These are phyloP conservation scores for Araneus ventricosus DNA, from an alignment of 1,140 invertebrate genomes.

Conservation along the genomic window DNA sequence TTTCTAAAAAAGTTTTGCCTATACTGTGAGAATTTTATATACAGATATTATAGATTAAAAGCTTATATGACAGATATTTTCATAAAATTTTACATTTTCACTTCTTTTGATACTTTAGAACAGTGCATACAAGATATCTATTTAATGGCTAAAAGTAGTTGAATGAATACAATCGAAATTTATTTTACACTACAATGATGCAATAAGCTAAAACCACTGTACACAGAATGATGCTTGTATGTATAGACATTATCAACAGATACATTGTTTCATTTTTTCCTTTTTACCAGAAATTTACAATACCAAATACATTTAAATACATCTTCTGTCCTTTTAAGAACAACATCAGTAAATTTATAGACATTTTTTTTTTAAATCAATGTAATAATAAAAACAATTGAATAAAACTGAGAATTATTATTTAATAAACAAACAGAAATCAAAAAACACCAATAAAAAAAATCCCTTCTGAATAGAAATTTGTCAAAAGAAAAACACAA, in stretches of 20 bases:
- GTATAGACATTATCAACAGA: not conserved
- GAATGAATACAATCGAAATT: not conserved
- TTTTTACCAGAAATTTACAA: not conserved
- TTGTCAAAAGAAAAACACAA: no score
- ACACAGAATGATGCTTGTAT: not conserved
- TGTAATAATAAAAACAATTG: no score
- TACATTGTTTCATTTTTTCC: not conserved
- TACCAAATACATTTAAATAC: not conserved
- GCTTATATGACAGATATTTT: not conserved
- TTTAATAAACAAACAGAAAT: no score
- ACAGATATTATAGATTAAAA: conserved; percentile 10
- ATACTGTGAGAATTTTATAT: not conserved
- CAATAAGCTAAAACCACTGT: not conserved
- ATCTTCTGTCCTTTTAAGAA: no score
- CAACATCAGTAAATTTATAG: no score
- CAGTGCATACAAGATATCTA: not conserved
- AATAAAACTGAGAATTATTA: no score
- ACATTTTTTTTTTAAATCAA: no score
- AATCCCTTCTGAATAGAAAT: no score
- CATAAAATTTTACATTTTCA: not conserved
- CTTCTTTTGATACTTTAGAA: not conserved
- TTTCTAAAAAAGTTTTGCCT: no score
- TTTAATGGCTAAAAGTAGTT: conserved; percentile 1
- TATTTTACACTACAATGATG: not conserved
- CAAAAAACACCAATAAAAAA: no score